Evolutionary conservation across 2,113 vertebrate genomes (phyloP), one percentile per base, ranked within the genome.

Genomic region (Leptocoma aspasia): DNA sequence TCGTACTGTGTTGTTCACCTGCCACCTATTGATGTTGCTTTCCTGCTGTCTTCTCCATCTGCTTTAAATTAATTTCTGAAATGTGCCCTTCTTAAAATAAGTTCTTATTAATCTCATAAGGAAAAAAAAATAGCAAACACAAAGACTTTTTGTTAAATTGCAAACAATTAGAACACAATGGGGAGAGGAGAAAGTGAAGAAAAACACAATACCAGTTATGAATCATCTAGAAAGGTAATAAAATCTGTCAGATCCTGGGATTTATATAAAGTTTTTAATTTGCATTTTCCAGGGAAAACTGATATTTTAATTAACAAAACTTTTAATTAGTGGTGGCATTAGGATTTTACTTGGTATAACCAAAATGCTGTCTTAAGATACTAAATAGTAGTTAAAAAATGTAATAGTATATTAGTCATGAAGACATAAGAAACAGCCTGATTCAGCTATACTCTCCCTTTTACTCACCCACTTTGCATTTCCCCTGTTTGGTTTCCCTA

Each of bases 41-140:
- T 95, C 93, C 93, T 94, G 90, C 94, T 2, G 31, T 72, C 49
- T 90, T 88, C 61, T 94, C 86, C 94, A 93, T 95, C 94, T 96
- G 93, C 71, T 95, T 95, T 93, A 90, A 89, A 93, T 84, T 90
- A 0, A 84, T 93, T 94, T 94, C 59, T 86, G 86, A 80, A 82
- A 54, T 81, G 5, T 70, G 5, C 21, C 53, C 53, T 86, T 56
- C 86, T 85, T 94, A 80, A 94, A 92, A 89, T 87, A 94, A 86
- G 31, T 92, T 72, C 59, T 87, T 70, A 84, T 49, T 94, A 78
- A 89, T 94, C 73, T 94, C 44, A 73, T 89, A 61, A 82, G n/a
- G 86, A 92, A 41, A 84, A 82, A 82, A 64, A 21, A 95, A 80
- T 80, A 79, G 30, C 45, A 81, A 92, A 80, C 63, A 66, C 10